These are phyloP conservation scores for Dyspetes luteomarginatus DNA, from an alignment of 2,888 invertebrate species.

Conservation along the genomic window DNA sequence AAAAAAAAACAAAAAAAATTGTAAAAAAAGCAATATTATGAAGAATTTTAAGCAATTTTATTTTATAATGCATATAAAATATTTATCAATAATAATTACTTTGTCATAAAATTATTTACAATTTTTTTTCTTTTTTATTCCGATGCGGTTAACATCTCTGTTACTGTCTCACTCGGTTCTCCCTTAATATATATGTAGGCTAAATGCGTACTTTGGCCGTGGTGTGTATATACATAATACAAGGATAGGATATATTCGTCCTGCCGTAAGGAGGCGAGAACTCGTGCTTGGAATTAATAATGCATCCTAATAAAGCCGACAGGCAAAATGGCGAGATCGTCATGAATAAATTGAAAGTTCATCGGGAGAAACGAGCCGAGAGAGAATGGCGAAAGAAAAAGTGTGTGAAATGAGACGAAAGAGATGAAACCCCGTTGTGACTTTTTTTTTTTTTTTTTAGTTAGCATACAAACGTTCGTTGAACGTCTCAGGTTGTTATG, in stretches of 20 bases:
- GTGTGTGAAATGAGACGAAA: constrained; percentile 8
- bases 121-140: no score
- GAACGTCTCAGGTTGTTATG: constrained; percentile 10
- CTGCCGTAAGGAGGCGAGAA: constrained; percentile 18
- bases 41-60: no score
- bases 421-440: constrained; percentile 38
- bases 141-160: no score
- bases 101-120: not conserved
- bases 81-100: no score
- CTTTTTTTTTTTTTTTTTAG: constrained; percentile 69
- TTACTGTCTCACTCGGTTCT: not conserved
- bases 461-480: constrained; percentile 73
- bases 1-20: not conserved
- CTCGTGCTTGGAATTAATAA: constrained; percentile 67
- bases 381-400: constrained; percentile 52
- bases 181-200: not conserved
- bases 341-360: constrained; percentile 77
- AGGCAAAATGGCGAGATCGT: constrained; percentile 44
- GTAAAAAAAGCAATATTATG: no score
- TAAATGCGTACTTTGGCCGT: not conserved
- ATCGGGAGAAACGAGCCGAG: constrained; percentile 63
- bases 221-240: not conserved
- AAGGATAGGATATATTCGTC: constrained; percentile 28
- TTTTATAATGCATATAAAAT: no score
- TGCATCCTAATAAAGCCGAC: constrained; percentile 60